Evolutionary conservation across 2,113 vertebrate genomes (phyloP), one percentile per base, ranked within the genome.

Genomic region (Labeo catla): DNA sequence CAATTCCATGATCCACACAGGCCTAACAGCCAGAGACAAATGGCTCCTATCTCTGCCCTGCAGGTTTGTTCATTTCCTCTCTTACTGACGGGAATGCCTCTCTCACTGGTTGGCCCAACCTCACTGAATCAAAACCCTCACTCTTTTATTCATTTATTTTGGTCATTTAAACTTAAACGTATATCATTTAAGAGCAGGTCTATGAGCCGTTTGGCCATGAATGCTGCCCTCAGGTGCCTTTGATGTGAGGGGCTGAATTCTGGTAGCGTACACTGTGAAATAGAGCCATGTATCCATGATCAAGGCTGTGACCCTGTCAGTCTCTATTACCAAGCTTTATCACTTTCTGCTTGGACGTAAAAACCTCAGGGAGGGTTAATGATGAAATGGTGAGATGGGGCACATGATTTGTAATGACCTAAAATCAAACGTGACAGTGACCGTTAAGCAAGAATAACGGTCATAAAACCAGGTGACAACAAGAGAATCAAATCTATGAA

Each of bases 221-320:
- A 82, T 70, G 57, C 34, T 28, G 11, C 73, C 34, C 50, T n/a
- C 19, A 76, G 52, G 39, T 54, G 45, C 57, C 76, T 74, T 52
- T 52, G 70, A 66, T 66, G 21, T 66, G n/a, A 76, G 49, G 39
- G 73, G 36, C 28, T 47, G 36, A 81, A 80, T 45, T 43, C 15
- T 36, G 43, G 61, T 8, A 81, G 59, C 6, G 10, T 39, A 7
- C 19, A 13, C 36, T 81, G 68, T 74, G 47, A 84, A 52, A 70
- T 15, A 36, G 47, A 68, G 74, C 74, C 13, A 52, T 52, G 74
- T 76, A 34, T 52, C 74, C 74, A 57, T 39, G 52, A 36, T 78
- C 49, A 57, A 72, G 47, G n/a, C 68, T 66, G 49, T 81, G 83
- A 84, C 83, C 61, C 84, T 87, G 43, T 43, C 76, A 80, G 28